Evolutionary conservation across 2,888 invertebrate genomes (phyloP).

Genomic region (Drosophila neotestacea): DNA sequence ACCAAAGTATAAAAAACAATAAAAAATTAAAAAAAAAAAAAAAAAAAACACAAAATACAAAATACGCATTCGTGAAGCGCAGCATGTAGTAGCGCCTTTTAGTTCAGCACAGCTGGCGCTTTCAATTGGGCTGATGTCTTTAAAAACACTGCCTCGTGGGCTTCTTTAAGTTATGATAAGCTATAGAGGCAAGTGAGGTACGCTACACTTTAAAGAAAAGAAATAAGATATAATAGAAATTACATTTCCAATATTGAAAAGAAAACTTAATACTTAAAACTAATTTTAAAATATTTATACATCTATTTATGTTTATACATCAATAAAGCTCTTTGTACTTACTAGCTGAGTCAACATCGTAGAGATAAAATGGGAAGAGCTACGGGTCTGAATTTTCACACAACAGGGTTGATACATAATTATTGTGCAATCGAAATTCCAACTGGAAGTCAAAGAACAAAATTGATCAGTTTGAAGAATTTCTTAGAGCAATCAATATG

Average conservation of each 20-base stretch:
- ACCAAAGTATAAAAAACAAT: conserved; percentile 21
- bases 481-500: too few relatives aligned
- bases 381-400: too few relatives aligned
- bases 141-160: conserved; percentile 7
- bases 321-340: too few relatives aligned
- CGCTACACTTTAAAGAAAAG: background rate
- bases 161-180: background rate
- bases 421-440: too few relatives aligned
- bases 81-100: conserved; percentile 36
- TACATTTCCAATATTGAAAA: background rate
- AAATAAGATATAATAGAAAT: background rate
- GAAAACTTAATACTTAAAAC: background rate
- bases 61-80: conserved; percentile 20
- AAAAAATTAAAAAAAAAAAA: conserved; percentile 18
- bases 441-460: too few relatives aligned
- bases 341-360: too few relatives aligned
- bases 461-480: too few relatives aligned
- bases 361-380: too few relatives aligned
- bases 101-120: conserved; percentile 23
- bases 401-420: too few relatives aligned
- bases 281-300: background rate
- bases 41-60: too few relatives aligned
- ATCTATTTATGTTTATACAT: too few relatives aligned
- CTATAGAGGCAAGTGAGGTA: background rate
- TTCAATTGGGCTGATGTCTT: conserved; percentile 30